phyloP scores from a whole-genome alignment of 2,113 vertebrate genomes.

The Leptobrachium leishanense region DNA sequence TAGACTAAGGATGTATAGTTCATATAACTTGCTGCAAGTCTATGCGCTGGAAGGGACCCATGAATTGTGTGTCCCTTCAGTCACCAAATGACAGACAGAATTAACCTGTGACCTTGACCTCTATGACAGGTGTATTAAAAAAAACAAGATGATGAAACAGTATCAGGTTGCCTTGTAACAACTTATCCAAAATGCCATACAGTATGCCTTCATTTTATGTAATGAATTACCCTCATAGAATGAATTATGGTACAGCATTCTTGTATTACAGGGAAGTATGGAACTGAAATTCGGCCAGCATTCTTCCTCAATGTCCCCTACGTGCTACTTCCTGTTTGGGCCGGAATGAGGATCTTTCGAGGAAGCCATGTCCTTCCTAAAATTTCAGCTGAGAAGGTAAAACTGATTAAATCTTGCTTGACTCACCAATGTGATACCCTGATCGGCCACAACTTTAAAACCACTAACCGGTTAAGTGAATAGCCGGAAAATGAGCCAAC shows the following conservation, averaged over 20 bases:
- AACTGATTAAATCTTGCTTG: constrained; percentile 4
- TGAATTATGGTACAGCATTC: not conserved
- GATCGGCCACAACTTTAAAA: too few species aligned
- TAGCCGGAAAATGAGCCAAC: too few species aligned
- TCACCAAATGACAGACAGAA: not conserved
- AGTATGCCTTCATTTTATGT: not conserved
- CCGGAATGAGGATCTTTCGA: constrained; percentile 68
- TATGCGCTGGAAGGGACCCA: not conserved
- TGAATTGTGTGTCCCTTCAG: not conserved
- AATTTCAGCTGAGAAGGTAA: constrained; percentile 69
- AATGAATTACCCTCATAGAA: not conserved
- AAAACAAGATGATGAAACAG: not conserved
- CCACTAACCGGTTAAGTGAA: too few species aligned
- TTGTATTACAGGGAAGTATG: constrained; percentile 77
- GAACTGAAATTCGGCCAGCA: constrained; percentile 75
- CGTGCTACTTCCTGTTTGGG: constrained; percentile 73
- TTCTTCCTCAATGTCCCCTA: constrained; percentile 83
- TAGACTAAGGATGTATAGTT: not conserved
- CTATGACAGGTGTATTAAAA: not conserved
- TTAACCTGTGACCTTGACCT: not conserved
- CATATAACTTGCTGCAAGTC: not conserved
- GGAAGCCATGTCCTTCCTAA: constrained; percentile 59
- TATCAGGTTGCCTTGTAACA: not conserved
- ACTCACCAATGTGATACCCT: too few species aligned
- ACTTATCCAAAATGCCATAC: not conserved